Evolutionary conservation across 2,797 vertebrate species (phyloP).

Genomic region (Peromyscus melanophrys): DNA sequence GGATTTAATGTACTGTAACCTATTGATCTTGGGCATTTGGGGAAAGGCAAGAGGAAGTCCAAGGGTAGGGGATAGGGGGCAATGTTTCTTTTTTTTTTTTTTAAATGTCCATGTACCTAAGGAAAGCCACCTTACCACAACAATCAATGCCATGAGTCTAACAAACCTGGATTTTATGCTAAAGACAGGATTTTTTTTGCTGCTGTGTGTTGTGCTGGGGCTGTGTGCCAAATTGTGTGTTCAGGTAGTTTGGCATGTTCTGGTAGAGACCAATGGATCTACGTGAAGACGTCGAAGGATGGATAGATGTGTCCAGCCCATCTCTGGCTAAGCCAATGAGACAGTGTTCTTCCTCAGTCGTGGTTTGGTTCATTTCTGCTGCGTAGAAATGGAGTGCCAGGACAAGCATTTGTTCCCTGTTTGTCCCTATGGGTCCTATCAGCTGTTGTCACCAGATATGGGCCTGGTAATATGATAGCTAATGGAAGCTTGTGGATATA

Average conservation of each 20-base stretch:
- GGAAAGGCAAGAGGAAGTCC: background rate
- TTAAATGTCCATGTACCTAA: background rate
- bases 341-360: background rate
- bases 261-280: background rate
- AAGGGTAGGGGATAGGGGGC: background rate
- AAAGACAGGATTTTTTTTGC: background rate
- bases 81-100: background rate
- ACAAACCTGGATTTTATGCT: background rate
- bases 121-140: background rate
- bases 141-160: background rate
- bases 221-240: background rate
- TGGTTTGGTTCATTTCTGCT: conserved; percentile 34
- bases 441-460: conserved; percentile 34
- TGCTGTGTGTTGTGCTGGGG: background rate
- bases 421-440: background rate
- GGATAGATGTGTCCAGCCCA: background rate
- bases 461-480: conserved; percentile 33
- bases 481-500: conserved; percentile 18
- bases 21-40: background rate
- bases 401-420: conserved; percentile 1
- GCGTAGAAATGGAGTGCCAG: background rate
- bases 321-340: background rate
- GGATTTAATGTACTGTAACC: background rate
- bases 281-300: too few species aligned
- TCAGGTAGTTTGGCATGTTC: background rate